These are phyloP conservation scores for Larimichthys polyactis DNA, from an alignment of 2,113 vertebrate genomes.

Conservation along the genomic window DNA sequence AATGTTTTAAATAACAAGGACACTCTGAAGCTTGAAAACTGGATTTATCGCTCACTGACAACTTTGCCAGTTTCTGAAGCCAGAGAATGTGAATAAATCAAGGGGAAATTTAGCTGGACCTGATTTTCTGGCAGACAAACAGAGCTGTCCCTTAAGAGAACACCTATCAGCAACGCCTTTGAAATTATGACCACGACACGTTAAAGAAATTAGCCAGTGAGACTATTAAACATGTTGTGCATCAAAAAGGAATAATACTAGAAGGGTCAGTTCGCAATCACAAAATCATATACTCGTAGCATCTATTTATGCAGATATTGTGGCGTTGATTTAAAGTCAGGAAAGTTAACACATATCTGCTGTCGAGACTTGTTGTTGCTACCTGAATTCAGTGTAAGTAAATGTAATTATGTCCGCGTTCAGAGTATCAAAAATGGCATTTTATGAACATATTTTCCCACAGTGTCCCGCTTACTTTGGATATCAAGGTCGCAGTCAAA, in stretches of 20 bases:
- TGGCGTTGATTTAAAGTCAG: neutral
- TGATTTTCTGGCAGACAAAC: neutral
- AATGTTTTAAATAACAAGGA: slow-evolving; percentile 18
- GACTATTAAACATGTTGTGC: neutral
- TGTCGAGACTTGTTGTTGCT: neutral
- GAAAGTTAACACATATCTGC: neutral
- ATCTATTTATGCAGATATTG: neutral
- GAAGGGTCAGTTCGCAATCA: neutral
- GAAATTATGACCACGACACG: neutral
- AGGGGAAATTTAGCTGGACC: neutral
- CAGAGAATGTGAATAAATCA: neutral
- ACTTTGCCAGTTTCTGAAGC: slow-evolving; percentile 6
- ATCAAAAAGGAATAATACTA: neutral
- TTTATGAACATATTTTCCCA: neutral
- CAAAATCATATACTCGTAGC: neutral
- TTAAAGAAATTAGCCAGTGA: neutral
- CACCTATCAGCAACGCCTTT: neutral
- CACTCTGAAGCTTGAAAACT: slow-evolving; percentile 21
- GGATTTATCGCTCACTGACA: neutral
- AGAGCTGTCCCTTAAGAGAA: neutral
- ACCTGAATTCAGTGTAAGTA: neutral
- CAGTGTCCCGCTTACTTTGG: neutral
- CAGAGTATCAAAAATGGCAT: neutral
- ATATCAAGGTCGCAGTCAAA: neutral
- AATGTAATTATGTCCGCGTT: neutral